A percentile compares a stretch with the other conserved stretches of the same genome.
Evolutionary conservation across 2,797 vertebrate genomes (phyloP).

Genomic region (Xenentodon cancila): DNA sequence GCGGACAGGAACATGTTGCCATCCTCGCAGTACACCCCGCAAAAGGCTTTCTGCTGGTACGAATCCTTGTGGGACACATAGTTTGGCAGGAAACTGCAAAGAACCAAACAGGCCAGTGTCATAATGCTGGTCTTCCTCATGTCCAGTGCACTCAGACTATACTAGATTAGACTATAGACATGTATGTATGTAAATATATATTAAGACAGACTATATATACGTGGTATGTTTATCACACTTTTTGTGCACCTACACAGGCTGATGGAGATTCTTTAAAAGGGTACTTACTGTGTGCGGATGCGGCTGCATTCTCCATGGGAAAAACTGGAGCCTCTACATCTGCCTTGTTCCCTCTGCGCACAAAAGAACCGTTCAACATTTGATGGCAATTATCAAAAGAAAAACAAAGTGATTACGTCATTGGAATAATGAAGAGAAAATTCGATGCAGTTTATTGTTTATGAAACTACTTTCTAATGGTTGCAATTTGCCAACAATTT

Average conservation of each 20-base stretch:
- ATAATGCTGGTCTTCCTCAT: constrained; percentile 4
- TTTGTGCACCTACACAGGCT: background rate
- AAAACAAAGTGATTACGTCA: background rate
- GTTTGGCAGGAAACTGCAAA: constrained; percentile 92
- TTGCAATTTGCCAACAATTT: background rate
- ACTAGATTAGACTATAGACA: no score
- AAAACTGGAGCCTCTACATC: constrained; percentile 89
- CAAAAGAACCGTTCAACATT: constrained; percentile 9
- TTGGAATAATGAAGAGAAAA: background rate
- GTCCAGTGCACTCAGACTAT: background rate
- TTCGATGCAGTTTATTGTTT: background rate
- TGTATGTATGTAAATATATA: no score
- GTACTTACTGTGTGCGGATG: constrained; percentile 90
- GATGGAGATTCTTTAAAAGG: background rate
- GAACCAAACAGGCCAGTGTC: constrained; percentile 37
- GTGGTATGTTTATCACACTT: no score
- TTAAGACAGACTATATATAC: no score
- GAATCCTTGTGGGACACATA: constrained; percentile 87
- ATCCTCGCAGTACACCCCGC: constrained; percentile 90
- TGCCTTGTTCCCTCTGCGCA: constrained; percentile 87
- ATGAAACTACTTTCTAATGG: no score
- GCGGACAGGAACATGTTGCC: constrained; percentile 92
- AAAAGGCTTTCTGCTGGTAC: constrained; percentile 94
- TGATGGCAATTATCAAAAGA: background rate
- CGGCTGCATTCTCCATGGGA: constrained; percentile 91